A percentile compares a stretch with the other conserved stretches of the same genome.
These are phyloP conservation scores for Thymelicus lineola DNA, from an alignment of 2,888 invertebrate genomes.

Conservation along the genomic window DNA sequence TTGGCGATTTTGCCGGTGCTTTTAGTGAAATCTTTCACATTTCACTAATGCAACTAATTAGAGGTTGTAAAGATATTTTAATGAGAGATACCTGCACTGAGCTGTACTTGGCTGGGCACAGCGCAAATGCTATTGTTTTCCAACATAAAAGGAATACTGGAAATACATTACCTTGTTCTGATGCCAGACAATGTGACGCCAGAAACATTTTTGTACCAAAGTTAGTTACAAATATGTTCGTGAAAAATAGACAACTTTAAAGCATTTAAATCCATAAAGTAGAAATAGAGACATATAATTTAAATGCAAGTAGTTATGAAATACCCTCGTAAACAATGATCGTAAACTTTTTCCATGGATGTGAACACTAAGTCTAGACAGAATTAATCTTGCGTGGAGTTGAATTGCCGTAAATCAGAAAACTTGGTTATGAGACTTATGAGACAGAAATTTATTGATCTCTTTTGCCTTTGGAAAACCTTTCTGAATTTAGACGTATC, in stretches of 20 bases:
- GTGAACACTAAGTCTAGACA: neutral
- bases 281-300: neutral
- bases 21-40: neutral
- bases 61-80: neutral
- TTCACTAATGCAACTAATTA: neutral
- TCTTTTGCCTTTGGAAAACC: neutral
- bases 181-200: slow-evolving; percentile 31
- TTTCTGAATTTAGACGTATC: neutral
- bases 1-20: neutral
- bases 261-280: neutral
- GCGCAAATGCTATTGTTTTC: slow-evolving; percentile 16
- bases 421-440: neutral
- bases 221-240: slow-evolving; percentile 2
- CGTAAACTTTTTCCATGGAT: no score
- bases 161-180: slow-evolving; percentile 21
- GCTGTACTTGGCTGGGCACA: neutral
- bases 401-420: neutral
- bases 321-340: no score
- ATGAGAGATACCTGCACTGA: slow-evolving; percentile 4
- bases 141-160: slow-evolving; percentile 16
- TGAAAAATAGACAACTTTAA: neutral
- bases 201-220: slow-evolving; percentile 14
- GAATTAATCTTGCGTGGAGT: neutral
- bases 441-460: neutral
- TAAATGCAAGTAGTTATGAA: no score